Evolutionary conservation across 1,140 invertebrate species (phyloP).

Genomic region (Neuroterus valhalla): DNA sequence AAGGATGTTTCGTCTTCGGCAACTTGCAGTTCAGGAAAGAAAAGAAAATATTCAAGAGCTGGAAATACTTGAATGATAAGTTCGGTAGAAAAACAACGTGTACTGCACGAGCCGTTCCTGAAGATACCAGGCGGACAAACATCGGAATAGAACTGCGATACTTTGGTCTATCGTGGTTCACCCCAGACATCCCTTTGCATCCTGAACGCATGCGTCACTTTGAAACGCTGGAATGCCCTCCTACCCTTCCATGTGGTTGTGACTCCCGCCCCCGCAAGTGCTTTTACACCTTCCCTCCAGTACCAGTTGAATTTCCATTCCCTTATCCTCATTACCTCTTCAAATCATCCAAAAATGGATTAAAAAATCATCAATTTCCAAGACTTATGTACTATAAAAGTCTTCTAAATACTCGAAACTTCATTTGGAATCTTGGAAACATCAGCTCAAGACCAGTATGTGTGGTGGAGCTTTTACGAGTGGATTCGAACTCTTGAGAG

Average conservation of each 20-base stretch:
- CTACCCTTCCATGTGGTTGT: constrained; percentile 42
- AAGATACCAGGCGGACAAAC: constrained; percentile 72
- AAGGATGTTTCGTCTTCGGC: too few species aligned
- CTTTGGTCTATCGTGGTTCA: constrained; percentile 65
- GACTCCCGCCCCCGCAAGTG: constrained; percentile 31
- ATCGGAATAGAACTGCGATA: constrained; percentile 74
- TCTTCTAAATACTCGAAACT: too few species aligned
- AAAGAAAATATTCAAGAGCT: constrained; percentile 1
- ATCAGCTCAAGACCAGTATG: too few species aligned
- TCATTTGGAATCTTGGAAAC: too few species aligned
- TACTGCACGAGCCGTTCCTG: constrained; percentile 38
- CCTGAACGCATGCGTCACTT: constrained; percentile 71
- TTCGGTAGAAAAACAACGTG: neutral
- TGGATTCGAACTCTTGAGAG: neutral
- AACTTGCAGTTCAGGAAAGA: too few species aligned
- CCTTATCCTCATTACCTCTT: neutral
- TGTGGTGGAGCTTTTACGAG: neutral
- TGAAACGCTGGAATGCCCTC: constrained; percentile 68
- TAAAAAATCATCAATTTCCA: neutral
- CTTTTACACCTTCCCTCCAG: constrained; percentile 2
- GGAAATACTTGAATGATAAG: too few species aligned
- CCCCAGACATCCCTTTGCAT: constrained; percentile 62
- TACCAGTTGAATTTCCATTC: constrained; percentile 10
- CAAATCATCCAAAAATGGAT: neutral
- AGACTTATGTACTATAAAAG: neutral